Conservation (phyloP, 2,797 vertebrate species). For the Rhinoraja longicauda region DNA sequence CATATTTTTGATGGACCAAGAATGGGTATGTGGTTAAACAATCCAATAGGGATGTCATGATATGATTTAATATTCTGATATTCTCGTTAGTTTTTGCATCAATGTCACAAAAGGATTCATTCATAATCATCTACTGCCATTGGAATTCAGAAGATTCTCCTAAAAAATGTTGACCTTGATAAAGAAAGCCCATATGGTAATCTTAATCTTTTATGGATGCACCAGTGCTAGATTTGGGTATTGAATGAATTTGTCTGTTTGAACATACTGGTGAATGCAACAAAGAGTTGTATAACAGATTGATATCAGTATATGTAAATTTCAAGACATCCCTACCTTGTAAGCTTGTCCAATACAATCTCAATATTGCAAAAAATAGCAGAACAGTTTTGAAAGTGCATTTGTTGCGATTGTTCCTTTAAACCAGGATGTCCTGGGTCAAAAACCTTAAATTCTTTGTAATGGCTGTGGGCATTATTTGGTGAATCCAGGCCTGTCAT, state of each 20-base stretch:
- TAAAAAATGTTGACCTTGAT: not conserved
- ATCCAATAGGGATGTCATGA: constrained; percentile 29
- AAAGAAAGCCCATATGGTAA: not conserved
- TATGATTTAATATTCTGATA: constrained; percentile 8
- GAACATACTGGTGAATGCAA: not conserved
- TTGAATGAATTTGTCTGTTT: not conserved
- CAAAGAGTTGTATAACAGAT: not conserved
- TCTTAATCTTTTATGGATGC: not conserved
- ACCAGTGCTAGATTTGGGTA: not conserved
- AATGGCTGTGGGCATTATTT: constrained; percentile 2
- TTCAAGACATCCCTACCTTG: constrained; percentile 32
- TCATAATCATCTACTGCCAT: not conserved
- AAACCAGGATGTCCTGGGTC: not conserved
- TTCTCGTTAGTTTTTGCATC: not conserved
- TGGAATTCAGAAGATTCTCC: not conserved
- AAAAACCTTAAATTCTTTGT: constrained; percentile 5
- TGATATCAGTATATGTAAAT: not conserved
- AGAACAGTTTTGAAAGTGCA: constrained; percentile 22
- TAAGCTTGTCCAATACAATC: constrained; percentile 12
- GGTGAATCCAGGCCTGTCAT: not conserved
- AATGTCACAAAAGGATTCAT: not conserved
- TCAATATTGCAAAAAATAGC: constrained; percentile 6
- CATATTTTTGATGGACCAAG: constrained; percentile 1
- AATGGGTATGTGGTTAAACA: not conserved
- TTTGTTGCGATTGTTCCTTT: not conserved